Evolutionary conservation across 1,140 invertebrate species (phyloP).

Genomic region (Aleiodes sp.): DNA sequence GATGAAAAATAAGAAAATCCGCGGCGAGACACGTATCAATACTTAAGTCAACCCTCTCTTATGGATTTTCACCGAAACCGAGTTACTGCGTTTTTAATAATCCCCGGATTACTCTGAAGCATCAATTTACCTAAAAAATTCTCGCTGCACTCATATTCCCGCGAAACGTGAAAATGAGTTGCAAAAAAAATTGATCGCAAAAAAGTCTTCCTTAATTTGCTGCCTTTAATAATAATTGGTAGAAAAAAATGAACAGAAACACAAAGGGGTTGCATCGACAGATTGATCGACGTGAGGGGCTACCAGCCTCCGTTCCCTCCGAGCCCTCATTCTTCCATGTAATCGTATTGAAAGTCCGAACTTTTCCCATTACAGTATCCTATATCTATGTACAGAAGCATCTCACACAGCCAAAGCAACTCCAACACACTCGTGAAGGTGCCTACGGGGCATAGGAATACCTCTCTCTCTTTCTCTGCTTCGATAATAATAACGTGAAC

Average conservation of each 20-base stretch:
- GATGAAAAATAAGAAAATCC: neutral
- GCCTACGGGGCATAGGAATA: neutral
- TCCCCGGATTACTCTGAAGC: neutral
- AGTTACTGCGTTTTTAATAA: neutral
- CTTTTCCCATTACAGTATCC: slow-evolving; percentile 56
- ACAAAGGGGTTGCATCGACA: slow-evolving; percentile 39
- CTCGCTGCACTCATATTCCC: neutral
- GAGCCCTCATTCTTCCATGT: slow-evolving; percentile 35
- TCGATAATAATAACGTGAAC: slow-evolving; percentile 44
- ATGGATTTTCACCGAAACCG: neutral
- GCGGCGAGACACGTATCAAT: neutral
- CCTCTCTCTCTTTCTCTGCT: neutral
- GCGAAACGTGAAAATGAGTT: neutral
- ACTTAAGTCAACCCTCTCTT: neutral
- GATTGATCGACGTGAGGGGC: slow-evolving; percentile 63
- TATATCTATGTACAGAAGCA: slow-evolving; percentile 1
- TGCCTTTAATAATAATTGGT: neutral
- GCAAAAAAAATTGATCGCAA: neutral
- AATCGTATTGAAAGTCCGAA: slow-evolving; percentile 54
- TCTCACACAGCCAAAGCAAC: neutral
- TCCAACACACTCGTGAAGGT: neutral
- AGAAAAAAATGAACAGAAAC: neutral
- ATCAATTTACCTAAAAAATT: neutral
- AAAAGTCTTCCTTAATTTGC: neutral
- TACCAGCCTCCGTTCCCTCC: slow-evolving; percentile 28